Conservation (phyloP, 2,113 vertebrate genomes). For the Pseudopipra pipra region DNA sequence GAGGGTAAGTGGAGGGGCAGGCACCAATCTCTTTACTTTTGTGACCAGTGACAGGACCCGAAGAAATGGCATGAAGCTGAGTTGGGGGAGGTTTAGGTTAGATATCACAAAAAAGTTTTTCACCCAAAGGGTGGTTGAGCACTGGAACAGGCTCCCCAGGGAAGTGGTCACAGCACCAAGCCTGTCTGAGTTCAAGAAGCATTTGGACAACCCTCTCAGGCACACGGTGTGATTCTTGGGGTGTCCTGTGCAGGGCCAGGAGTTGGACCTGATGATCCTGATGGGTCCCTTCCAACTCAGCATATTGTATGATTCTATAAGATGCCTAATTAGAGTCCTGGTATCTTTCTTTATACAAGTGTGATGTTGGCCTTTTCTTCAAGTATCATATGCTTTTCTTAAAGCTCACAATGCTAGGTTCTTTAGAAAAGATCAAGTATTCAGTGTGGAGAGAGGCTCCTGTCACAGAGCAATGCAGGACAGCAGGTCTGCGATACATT, state of each 20-base stretch:
- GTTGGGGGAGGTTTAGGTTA: not conserved
- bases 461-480: not conserved
- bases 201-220: not conserved
- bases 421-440: not conserved
- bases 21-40: not conserved
- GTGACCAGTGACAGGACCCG: fast-evolving
- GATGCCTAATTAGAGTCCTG: not conserved
- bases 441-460: not conserved
- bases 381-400: not conserved
- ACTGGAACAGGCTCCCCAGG: not conserved
- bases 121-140: not conserved
- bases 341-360: not conserved
- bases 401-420: not conserved
- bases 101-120: not conserved
- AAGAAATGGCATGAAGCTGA: not conserved
- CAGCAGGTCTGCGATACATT: not conserved
- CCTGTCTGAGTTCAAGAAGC: not conserved
- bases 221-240: not conserved
- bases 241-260: not conserved
- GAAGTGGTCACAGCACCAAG: not conserved
- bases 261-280: not conserved
- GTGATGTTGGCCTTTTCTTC: not conserved
- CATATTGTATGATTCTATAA: not conserved
- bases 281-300: not conserved
- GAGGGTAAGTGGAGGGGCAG: not conserved